A percentile compares a stretch with the other conserved stretches of the same genome.
Evolutionary conservation across 1,140 invertebrate genomes (phyloP).

Genomic region (Leptinotarsa texana): DNA sequence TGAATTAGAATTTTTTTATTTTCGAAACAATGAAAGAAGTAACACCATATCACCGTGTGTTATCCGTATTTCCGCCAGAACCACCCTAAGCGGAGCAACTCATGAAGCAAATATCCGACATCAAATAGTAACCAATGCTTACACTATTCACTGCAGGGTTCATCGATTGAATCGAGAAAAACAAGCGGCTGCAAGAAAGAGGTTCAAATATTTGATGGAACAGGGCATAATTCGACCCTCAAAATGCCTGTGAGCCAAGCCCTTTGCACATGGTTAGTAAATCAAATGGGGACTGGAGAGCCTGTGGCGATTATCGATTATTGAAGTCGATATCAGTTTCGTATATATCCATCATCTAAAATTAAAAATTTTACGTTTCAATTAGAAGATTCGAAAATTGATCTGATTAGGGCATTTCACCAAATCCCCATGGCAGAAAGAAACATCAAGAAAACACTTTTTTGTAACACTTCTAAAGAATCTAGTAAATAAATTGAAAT

Average conservation of each 20-base stretch:
- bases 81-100: not conserved
- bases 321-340: not conserved
- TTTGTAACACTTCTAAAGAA: too few relatives aligned
- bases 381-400: not conserved
- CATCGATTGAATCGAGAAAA: not conserved
- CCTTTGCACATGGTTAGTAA: not conserved
- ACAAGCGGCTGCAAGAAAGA: not conserved
- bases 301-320: not conserved
- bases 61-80: not conserved
- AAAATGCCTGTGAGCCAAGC: not conserved
- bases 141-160: not conserved
- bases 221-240: not conserved
- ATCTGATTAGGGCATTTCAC: not conserved
- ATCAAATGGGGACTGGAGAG: not conserved
- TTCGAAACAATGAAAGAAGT: too few relatives aligned
- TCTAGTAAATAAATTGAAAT: too few relatives aligned
- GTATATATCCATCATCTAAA: not conserved
- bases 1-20: too few relatives aligned
- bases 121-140: not conserved
- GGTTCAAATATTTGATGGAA: not conserved
- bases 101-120: not conserved
- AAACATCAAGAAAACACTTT: not conserved
- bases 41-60: not conserved
- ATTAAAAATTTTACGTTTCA: not conserved
- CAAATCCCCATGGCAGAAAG: not conserved